A percentile compares a stretch with the other conserved stretches of the same genome.
phyloP scores from a whole-genome alignment of 2,888 invertebrate genomes.

The Melanophora roralis region DNA sequence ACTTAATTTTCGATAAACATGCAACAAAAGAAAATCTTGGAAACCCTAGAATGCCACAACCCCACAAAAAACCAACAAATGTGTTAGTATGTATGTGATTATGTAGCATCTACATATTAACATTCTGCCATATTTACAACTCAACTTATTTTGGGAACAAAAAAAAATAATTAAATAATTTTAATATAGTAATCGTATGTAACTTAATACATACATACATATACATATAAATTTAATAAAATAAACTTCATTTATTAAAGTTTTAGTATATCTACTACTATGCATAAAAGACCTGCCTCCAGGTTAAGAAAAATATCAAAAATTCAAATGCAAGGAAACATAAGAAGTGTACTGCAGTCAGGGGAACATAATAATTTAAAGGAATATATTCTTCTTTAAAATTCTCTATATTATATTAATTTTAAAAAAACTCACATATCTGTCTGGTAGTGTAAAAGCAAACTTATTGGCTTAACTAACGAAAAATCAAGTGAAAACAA shows the following conservation, averaged over 20 bases:
- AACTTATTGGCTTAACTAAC: too few species aligned
- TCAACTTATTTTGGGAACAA: conserved; percentile 42
- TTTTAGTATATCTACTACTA: conserved; percentile 48
- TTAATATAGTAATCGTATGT: conserved; percentile 10
- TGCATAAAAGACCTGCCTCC: conserved; percentile 41
- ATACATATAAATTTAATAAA: conserved; percentile 28
- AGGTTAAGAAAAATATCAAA: conserved; percentile 28
- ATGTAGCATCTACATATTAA: not conserved
- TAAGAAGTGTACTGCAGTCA: not conserved
- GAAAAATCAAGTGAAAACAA: too few species aligned
- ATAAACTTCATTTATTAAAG: conserved; percentile 53
- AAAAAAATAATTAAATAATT: conserved; percentile 22
- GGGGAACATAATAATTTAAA: too few species aligned
- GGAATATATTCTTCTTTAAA: not conserved
- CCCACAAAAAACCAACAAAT: not conserved
- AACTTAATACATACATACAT: not conserved
- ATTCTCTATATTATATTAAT: too few species aligned
- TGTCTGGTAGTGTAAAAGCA: too few species aligned
- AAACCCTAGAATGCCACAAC: not conserved
- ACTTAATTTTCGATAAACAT: conserved; percentile 70
- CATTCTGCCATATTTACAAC: not conserved
- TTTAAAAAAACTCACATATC: too few species aligned
- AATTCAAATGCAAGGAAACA: too few species aligned
- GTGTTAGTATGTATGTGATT: not conserved
- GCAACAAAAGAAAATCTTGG: conserved; percentile 59